Conservation (phyloP, 2,113 vertebrate species). For the Opisthocomus hoazin region DNA sequence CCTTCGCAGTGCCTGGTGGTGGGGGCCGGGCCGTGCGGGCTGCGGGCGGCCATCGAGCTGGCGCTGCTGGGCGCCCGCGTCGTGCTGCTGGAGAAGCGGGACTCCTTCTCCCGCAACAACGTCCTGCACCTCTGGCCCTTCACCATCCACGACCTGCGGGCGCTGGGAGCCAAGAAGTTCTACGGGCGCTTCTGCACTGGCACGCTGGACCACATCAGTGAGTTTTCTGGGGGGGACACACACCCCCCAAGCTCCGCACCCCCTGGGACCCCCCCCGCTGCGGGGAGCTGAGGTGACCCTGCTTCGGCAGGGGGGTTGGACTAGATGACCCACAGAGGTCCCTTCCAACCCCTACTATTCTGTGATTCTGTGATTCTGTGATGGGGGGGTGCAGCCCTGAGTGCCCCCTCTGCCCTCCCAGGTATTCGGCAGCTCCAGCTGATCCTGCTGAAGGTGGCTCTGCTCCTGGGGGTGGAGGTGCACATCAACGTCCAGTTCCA, state of each 20-base stretch:
- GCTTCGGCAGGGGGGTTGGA: too few relatives aligned
- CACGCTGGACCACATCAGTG: constrained; percentile 91
- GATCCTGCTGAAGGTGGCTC: constrained; percentile 86
- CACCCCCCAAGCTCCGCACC: too few relatives aligned
- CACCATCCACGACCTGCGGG: constrained; percentile 88
- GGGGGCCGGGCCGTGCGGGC: constrained; percentile 90
- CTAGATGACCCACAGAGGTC: too few relatives aligned
- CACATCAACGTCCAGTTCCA: constrained; percentile 82
- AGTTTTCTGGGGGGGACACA: background rate
- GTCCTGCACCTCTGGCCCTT: constrained; percentile 96
- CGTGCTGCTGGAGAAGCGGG: constrained; percentile 88
- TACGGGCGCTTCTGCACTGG: constrained; percentile 91
- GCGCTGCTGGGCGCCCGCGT: constrained; percentile 86
- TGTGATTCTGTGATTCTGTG: too few relatives aligned
- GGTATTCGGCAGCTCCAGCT: constrained; percentile 95
- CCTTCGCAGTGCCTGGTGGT: constrained; percentile 84
- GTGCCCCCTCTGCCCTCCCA: background rate
- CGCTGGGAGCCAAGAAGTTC: constrained; percentile 90
- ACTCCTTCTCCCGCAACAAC: constrained; percentile 90
- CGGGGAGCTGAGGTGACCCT: background rate
- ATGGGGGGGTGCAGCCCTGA: background rate
- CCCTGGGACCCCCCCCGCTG: fast-evolving
- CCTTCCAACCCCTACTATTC: too few relatives aligned
- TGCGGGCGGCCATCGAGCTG: constrained; percentile 87
- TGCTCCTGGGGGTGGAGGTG: constrained; percentile 90